Conservation (phyloP, 2,113 vertebrate species). For the Platichthys flesus region DNA sequence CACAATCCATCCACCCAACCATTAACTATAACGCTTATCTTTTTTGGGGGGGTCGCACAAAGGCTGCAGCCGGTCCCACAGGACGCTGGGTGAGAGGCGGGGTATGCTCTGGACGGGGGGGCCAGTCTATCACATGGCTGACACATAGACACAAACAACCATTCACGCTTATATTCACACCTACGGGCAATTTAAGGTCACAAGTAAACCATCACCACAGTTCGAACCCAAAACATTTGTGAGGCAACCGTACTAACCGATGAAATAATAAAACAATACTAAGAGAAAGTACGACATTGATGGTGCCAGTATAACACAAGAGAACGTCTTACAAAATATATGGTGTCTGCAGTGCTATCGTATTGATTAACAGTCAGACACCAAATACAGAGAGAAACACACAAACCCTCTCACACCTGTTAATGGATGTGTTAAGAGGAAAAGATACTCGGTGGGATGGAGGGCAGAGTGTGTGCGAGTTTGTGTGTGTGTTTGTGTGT, state of each 20-base stretch:
- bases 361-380: conserved; percentile 14
- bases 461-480: conserved; percentile 15
- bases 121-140: neutral
- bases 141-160: neutral
- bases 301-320: neutral
- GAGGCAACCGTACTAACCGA: neutral
- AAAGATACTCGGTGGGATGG: conserved; percentile 54
- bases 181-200: neutral
- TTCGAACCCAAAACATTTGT: neutral
- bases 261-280: neutral
- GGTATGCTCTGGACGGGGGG: neutral
- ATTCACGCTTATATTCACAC: neutral
- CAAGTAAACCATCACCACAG: neutral
- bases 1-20: neutral
- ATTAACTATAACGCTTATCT: neutral
- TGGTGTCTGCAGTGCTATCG: neutral
- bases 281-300: neutral
- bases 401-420: conserved; percentile 54
- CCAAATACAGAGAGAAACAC: neutral
- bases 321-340: neutral
- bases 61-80: neutral
- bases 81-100: neutral
- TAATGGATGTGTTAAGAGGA: conserved; percentile 76
- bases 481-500: conserved; percentile 28
- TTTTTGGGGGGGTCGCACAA: neutral